Evolutionary conservation across 2,888 invertebrate species (phyloP).

Genomic region (Sarcophaga caerulescens): DNA sequence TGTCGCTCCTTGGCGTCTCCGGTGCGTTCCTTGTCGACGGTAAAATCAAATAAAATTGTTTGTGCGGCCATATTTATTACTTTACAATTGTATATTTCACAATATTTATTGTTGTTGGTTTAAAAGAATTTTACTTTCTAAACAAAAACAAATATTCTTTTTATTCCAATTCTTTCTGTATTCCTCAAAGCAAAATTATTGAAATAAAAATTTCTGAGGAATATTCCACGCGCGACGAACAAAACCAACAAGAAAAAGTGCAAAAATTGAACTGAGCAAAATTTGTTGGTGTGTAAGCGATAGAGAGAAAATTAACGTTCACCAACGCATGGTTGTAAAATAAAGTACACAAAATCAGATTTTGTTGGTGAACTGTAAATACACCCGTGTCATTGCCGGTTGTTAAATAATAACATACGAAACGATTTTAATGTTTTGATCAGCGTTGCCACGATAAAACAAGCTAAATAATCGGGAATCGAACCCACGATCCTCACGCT

Average conservation of each 20-base stretch:
- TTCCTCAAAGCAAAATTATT: background rate
- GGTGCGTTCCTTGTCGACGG: conserved; percentile 86
- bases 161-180: background rate
- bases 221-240: background rate
- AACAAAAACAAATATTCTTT: background rate
- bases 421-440: too few relatives aligned
- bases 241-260: conserved; percentile 39
- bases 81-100: background rate
- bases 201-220: background rate
- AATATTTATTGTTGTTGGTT: background rate
- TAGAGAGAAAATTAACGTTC: background rate
- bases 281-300: background rate
- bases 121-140: background rate
- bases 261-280: conserved; percentile 57
- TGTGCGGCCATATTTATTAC: conserved; percentile 86
- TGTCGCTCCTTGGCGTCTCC: conserved; percentile 86
- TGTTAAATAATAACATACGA: too few relatives aligned
- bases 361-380: background rate
- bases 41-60: conserved; percentile 90
- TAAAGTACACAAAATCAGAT: background rate
- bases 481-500: too few relatives aligned
- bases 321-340: background rate
- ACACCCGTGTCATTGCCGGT: background rate
- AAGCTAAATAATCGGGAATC: too few relatives aligned
- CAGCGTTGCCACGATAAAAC: too few relatives aligned